These are phyloP conservation scores for Hemistola chrysoprasaria DNA, from an alignment of 2,888 invertebrate species.

Conservation along the genomic window DNA sequence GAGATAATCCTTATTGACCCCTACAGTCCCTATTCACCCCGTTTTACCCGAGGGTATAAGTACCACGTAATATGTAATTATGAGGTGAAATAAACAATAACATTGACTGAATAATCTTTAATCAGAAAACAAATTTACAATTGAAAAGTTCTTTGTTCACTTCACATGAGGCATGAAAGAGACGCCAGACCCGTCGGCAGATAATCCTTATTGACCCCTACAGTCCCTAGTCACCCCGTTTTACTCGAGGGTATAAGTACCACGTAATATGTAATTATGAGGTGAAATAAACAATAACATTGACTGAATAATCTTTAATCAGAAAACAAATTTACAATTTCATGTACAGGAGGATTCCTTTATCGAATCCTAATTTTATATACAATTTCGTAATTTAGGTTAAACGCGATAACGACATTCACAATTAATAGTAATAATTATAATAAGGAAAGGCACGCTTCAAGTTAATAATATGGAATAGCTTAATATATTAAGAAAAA, in stretches of 20 bases:
- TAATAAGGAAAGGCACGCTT: conserved; percentile 51
- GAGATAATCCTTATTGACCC: too few relatives aligned
- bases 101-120: conserved; percentile 42
- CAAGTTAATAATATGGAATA: conserved; percentile 15
- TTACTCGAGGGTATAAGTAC: too few relatives aligned
- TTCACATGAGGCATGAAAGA: too few relatives aligned
- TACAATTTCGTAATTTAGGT: conserved; percentile 33
- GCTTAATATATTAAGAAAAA: conserved; percentile 6
- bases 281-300: conserved; percentile 16
- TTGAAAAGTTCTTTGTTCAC: too few relatives aligned
- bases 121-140: conserved; percentile 70
- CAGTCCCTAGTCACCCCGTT: too few relatives aligned
- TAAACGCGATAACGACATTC: conserved; percentile 39
- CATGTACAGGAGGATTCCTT: conserved; percentile 52
- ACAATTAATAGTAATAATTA: conserved; percentile 41
- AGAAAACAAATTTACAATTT: conserved; percentile 71
- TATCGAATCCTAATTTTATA: conserved; percentile 32
- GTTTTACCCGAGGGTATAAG: too few relatives aligned
- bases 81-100: conserved; percentile 15
- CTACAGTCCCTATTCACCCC: too few relatives aligned
- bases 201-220: too few relatives aligned
- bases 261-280: too few relatives aligned
- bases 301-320: conserved; percentile 47
- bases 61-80: too few relatives aligned
- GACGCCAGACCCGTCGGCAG: too few relatives aligned